A percentile compares a stretch with the other conserved stretches of the same genome.
Conservation (phyloP, 1,140 invertebrate genomes). For the Drosophila nigrodunni region DNA sequence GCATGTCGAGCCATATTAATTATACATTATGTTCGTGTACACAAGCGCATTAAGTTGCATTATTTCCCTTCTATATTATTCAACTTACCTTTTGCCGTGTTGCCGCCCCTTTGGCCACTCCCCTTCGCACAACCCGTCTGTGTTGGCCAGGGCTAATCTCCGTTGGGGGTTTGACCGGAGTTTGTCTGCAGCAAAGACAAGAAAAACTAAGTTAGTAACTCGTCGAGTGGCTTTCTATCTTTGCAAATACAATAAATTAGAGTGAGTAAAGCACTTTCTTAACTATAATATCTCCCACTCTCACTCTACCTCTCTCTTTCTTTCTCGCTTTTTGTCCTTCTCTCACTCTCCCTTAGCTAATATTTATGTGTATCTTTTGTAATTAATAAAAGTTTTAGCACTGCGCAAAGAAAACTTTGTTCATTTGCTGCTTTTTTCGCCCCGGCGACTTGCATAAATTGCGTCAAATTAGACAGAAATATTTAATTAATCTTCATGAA, state of each 20-base stretch:
- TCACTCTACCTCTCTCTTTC: neutral
- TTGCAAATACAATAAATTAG: slow-evolving; percentile 32
- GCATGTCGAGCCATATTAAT: slow-evolving; percentile 78
- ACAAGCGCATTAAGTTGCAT: slow-evolving; percentile 79
- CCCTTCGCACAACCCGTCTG: neutral
- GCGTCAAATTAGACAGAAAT: slow-evolving; percentile 83
- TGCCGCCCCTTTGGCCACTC: neutral
- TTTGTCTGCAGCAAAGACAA: slow-evolving; percentile 42
- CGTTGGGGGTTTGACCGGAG: too few species aligned
- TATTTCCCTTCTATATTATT: slow-evolving; percentile 47
- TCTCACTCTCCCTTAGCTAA: slow-evolving; percentile 30
- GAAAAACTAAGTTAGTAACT: slow-evolving; percentile 69
- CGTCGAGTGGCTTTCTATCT: slow-evolving; percentile 46
- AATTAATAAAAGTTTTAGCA: slow-evolving; percentile 81
- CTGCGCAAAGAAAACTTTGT: slow-evolving; percentile 60
- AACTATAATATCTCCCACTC: neutral
- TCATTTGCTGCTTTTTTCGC: slow-evolving; percentile 56
- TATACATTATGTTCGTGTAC: slow-evolving; percentile 74
- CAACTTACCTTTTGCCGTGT: slow-evolving; percentile 6
- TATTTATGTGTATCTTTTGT: slow-evolving; percentile 79
- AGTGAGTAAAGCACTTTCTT: neutral
- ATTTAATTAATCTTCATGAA: slow-evolving; percentile 80
- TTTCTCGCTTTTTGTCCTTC: too few species aligned
- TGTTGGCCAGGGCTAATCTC: slow-evolving; percentile 54
- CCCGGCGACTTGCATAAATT: slow-evolving; percentile 70